A percentile compares a stretch with the other conserved stretches of the same genome.
These are phyloP conservation scores for Dasyprocta punctata DNA, from an alignment of 2,113 vertebrate genomes.

Conservation along the genomic window DNA sequence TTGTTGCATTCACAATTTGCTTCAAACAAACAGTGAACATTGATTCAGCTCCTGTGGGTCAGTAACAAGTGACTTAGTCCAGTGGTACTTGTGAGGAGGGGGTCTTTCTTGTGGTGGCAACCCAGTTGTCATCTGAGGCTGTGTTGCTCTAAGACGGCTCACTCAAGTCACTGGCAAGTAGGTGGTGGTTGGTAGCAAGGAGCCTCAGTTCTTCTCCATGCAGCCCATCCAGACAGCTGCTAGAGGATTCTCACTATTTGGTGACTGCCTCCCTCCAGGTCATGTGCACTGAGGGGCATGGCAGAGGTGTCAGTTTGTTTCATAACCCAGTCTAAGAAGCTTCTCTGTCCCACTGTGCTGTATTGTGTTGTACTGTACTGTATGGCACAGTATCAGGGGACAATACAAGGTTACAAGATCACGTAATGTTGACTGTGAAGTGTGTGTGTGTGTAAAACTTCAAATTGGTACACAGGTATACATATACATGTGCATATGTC, in stretches of 20 bases:
- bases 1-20: neutral
- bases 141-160: neutral
- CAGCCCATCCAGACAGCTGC: neutral
- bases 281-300: neutral
- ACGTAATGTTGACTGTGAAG: neutral
- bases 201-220: neutral
- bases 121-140: neutral
- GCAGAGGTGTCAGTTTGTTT: neutral
- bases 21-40: constrained; percentile 5
- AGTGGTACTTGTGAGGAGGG: neutral
- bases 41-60: neutral
- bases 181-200: neutral
- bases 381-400: neutral
- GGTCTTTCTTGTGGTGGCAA: neutral
- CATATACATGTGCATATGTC: no score
- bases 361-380: neutral
- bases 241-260: neutral
- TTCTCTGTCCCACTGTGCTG: neutral
- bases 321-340: neutral
- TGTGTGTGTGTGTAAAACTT: neutral
- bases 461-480: neutral
- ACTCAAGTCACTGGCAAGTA: neutral
- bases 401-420: neutral
- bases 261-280: neutral
- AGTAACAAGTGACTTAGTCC: neutral